Conservation (phyloP, 2,888 invertebrate species). For the Tachina grossa region DNA sequence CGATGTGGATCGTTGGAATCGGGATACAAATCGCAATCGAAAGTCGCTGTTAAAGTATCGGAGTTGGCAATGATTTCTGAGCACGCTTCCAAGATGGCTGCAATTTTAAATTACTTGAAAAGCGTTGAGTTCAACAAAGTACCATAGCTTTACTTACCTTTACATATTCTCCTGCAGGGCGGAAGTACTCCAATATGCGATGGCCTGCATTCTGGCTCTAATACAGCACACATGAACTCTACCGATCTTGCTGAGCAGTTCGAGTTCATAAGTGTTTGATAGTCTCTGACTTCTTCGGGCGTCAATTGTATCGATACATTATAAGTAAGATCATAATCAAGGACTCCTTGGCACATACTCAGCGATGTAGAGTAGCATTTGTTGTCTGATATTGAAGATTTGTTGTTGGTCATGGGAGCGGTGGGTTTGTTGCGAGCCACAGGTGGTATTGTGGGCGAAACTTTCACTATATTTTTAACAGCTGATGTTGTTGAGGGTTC, state of each 20-base stretch:
- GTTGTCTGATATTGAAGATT: constrained; percentile 73
- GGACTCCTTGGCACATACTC: constrained; percentile 85
- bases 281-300: constrained; percentile 83
- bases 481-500: constrained; percentile 60
- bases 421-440: constrained; percentile 77
- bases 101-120: background rate
- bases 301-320: constrained; percentile 76
- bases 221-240: constrained; percentile 86
- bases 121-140: too few relatives aligned
- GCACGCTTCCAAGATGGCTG: constrained; percentile 86
- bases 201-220: constrained; percentile 88
- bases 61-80: constrained; percentile 85
- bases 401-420: constrained; percentile 74
- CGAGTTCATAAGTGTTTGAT: constrained; percentile 85
- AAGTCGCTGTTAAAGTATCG: constrained; percentile 84
- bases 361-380: constrained; percentile 81
- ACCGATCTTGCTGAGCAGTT: constrained; percentile 86
- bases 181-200: constrained; percentile 85
- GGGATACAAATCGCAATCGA: constrained; percentile 86
- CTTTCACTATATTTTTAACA: constrained; percentile 76
- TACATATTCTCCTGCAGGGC: constrained; percentile 87
- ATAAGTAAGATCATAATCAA: constrained; percentile 87
- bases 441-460: constrained; percentile 87
- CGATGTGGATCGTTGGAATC: constrained; percentile 83
- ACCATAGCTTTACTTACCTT: constrained; percentile 83